Base-by-base conservation (phyloP, 2,888 invertebrate genomes). In the Elysia crispata region DNA sequence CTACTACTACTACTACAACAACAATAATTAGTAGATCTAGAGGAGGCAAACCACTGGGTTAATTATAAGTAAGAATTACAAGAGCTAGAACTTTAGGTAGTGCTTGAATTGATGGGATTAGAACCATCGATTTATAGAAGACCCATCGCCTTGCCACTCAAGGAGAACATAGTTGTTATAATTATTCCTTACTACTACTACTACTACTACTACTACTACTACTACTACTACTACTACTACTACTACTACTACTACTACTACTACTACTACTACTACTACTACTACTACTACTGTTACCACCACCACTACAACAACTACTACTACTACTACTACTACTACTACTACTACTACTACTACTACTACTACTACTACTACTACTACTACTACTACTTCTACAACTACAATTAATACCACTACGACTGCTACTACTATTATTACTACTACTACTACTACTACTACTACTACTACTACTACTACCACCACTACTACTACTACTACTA, bases 181-280 rank as follows among this genome's bases (percentile, higher is more conserved):
- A 23, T 23, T 13, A 23, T 23, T 15, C 3, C n/a, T 25, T 60
- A 60, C 3, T 25, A 60, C 41, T 41, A 11, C 67, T 13, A 67
- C 13, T 67, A 23, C 67, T 67, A 15, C 67, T 67, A 23, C 30
- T 67, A 23, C 67, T 67, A 23, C 5, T 67, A 67, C 67, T 28
- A 67, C 67, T 67, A 67, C 67, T 67, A 67, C 67, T 30, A 67
- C 67, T 67, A 67, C 30, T 67, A 67, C 49, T 41, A 23, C 49
- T 72, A 72, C 72, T 72, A 72, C 72, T 72, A 72, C 72, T 72
- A 49, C 41, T 49, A 72, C 72, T 72, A 72, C 72, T 72, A 72
- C 49, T 72, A 72, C 72, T 72, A 72, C 72, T 72, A 72, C 49
- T 72, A 72, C 72, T 72, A 72, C 49, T 72, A 49, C 72, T 72